A percentile compares a stretch with the other conserved stretches of the same genome.
Conservation (phyloP, 2,888 invertebrate genomes). For the Altica lythri region DNA sequence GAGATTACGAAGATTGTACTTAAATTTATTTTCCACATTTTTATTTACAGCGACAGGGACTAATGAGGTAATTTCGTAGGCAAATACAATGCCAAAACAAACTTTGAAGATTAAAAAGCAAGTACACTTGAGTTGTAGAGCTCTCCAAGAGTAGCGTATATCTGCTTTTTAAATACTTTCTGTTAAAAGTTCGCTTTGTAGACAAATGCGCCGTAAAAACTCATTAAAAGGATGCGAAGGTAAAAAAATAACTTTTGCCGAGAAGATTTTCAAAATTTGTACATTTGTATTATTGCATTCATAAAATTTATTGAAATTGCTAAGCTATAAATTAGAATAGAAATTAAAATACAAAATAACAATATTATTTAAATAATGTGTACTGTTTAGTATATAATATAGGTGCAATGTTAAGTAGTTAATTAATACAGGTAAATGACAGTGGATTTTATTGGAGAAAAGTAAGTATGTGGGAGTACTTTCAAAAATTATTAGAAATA, state of each 20-base stretch:
- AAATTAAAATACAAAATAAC: too few species aligned
- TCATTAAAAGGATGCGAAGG: conserved; percentile 15
- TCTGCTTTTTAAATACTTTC: conserved; percentile 25
- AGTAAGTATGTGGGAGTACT: too few species aligned
- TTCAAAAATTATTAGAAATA: too few species aligned
- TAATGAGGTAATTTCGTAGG: conserved; percentile 38
- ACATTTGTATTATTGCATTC: too few species aligned
- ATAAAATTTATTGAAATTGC: too few species aligned
- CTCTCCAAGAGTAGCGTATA: conserved; percentile 24
- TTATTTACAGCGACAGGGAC: conserved; percentile 33
- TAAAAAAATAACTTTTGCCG: conserved; percentile 10
- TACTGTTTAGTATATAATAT: too few species aligned
- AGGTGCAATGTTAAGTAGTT: too few species aligned
- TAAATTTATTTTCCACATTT: conserved; percentile 40
- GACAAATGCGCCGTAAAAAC: conserved; percentile 18
- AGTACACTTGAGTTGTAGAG: conserved; percentile 23
- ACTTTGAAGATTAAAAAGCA: conserved; percentile 25
- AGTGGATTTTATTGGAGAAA: too few species aligned
- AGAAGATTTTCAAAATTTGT: conserved; percentile 11
- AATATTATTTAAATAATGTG: too few species aligned
- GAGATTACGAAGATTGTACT: conserved; percentile 47
- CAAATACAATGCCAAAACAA: conserved; percentile 31
- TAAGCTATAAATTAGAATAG: too few species aligned
- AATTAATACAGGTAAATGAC: too few species aligned
- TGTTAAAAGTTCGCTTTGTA: conserved; percentile 21